Percentiles rank a stretch among this genome's conserved stretches.
These are phyloP conservation scores for Mustela lutreola DNA, from an alignment of 2,113 vertebrate species.

Conservation along the genomic window DNA sequence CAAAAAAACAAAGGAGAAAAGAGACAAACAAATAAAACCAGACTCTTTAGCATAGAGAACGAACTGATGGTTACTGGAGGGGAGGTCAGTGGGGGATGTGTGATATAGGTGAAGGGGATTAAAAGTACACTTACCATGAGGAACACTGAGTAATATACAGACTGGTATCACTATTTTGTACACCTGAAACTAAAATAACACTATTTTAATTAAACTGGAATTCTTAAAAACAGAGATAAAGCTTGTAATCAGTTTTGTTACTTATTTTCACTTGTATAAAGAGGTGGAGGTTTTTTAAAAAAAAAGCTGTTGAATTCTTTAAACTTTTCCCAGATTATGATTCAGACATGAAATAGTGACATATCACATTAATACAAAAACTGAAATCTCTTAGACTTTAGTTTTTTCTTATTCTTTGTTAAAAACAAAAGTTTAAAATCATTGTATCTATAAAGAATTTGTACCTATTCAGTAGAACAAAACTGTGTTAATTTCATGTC, in stretches of 20 bases:
- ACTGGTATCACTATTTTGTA: background rate
- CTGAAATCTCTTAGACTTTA: background rate
- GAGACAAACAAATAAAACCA: background rate
- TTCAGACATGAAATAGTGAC: background rate
- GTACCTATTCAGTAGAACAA: background rate
- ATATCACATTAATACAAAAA: background rate
- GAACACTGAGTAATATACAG: background rate
- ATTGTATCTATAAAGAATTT: background rate
- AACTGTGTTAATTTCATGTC: background rate
- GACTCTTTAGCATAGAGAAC: background rate
- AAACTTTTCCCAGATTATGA: background rate
- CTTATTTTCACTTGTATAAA: background rate
- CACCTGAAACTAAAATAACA: background rate
- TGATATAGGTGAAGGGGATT: background rate
- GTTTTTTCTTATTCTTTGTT: background rate
- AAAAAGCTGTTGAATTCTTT: background rate
- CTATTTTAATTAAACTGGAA: background rate
- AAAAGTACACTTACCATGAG: background rate
- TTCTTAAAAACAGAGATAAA: background rate
- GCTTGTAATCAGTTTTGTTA: background rate
- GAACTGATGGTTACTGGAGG: background rate
- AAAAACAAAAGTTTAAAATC: constrained; percentile 4
- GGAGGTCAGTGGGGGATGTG: background rate
- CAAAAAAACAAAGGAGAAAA: background rate
- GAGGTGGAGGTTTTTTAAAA: background rate